These are phyloP conservation scores for Nyctalus aviator DNA, from an alignment of 2,797 vertebrate species.

Conservation along the genomic window DNA sequence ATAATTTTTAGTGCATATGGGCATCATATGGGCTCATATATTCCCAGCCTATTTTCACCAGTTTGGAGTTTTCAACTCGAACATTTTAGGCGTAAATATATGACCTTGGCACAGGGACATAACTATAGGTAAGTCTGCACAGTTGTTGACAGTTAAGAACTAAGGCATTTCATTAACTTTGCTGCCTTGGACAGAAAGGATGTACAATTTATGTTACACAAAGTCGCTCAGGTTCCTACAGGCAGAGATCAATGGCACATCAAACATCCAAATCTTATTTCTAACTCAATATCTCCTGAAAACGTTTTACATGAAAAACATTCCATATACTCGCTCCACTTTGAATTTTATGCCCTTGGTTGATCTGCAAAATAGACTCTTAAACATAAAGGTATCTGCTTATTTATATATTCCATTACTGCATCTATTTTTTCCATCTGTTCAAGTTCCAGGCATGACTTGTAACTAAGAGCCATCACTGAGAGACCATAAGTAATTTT, in stretches of 20 bases:
- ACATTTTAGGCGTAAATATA: slow-evolving; percentile 73
- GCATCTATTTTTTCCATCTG: slow-evolving; percentile 65
- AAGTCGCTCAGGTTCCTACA: slow-evolving; percentile 22
- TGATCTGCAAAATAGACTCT: slow-evolving; percentile 41
- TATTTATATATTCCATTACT: slow-evolving; percentile 64
- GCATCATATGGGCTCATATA: slow-evolving; percentile 56
- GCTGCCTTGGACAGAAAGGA: slow-evolving; percentile 50
- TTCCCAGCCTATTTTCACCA: slow-evolving; percentile 69
- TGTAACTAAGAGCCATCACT: slow-evolving; percentile 55
- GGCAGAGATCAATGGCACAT: slow-evolving; percentile 52
- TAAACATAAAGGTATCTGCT: slow-evolving; percentile 58
- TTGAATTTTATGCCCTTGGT: slow-evolving; percentile 52
- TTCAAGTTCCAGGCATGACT: slow-evolving; percentile 68
- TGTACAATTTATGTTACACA: slow-evolving; percentile 45
- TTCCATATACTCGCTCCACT: background rate
- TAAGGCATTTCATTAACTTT: slow-evolving; percentile 66
- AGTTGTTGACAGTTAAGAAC: slow-evolving; percentile 66
- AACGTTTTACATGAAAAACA: slow-evolving; percentile 67
- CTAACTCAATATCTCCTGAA: slow-evolving; percentile 60
- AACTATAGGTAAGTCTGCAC: slow-evolving; percentile 41
- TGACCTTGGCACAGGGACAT: slow-evolving; percentile 58
- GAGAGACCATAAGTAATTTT: slow-evolving; percentile 4
- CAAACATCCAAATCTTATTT: slow-evolving; percentile 60
- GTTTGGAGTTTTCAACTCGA: slow-evolving; percentile 75
- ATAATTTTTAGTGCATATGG: slow-evolving; percentile 66